phyloP scores from a whole-genome alignment of 2,888 invertebrate genomes.

The Luperina testacea region DNA sequence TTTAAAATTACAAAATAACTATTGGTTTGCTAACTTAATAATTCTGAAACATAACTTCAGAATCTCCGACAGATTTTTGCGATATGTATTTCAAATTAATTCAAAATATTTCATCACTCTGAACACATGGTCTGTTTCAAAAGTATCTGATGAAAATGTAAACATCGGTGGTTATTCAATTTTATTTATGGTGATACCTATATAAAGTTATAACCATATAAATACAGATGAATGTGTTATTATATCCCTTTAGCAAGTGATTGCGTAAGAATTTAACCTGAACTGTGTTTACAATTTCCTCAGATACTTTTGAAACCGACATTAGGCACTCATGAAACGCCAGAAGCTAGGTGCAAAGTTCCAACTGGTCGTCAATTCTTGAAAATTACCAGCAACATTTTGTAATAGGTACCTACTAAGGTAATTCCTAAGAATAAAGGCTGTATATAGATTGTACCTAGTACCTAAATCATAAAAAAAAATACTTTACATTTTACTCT shows the following conservation, averaged over 20 bases:
- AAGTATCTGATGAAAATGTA: neutral
- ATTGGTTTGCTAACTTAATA: neutral
- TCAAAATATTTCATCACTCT: neutral
- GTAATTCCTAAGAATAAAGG: neutral
- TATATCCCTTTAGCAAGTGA: neutral
- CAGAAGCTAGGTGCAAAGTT: neutral
- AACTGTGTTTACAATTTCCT: neutral
- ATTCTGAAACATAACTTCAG: neutral
- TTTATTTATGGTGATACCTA: neutral
- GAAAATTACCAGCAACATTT: neutral
- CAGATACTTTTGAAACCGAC: neutral
- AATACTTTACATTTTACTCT: constrained; percentile 21
- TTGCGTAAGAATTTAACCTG: neutral
- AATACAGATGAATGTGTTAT: neutral
- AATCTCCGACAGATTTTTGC: neutral
- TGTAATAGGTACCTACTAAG: neutral
- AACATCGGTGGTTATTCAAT: neutral
- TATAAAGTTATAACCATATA: neutral
- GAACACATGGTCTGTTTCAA: neutral
- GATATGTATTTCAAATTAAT: neutral
- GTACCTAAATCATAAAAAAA: neutral
- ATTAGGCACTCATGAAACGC: neutral
- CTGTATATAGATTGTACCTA: neutral
- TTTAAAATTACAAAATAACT: neutral
- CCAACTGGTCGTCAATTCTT: too few relatives aligned